Evolutionary conservation across 92 coral and sea anemone species (phyloP), one percentile per base, ranked within the genome.

Genomic region (Diadumene lineata): DNA sequence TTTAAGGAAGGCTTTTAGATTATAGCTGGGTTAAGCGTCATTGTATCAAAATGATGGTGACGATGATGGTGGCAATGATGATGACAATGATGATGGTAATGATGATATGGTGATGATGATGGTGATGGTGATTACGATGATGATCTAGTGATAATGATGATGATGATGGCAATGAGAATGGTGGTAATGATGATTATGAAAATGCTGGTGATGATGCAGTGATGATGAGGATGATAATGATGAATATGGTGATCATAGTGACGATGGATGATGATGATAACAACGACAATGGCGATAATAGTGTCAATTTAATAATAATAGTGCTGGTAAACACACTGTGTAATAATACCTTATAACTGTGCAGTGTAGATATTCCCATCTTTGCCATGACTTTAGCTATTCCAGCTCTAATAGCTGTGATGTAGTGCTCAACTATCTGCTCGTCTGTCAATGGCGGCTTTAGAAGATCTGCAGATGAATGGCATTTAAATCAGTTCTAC

Each of bases 311-410:
- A n/a, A n/a, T n/a, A n/a, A n/a, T n/a, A n/a, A n/a, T n/a, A n/a
- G n/a, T n/a, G n/a, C n/a, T n/a, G n/a, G n/a, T n/a, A n/a, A n/a
- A n/a, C n/a, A n/a, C n/a, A n/a, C n/a, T n/a, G n/a, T n/a, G n/a
- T n/a, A n/a, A n/a, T n/a, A n/a, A 56, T 70, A 81, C 97, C 92
- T 92, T 92, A 86, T 94, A 94, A 63, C 98, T 94, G 68, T 94
- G 98, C n/a, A 94, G 82, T 0, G 98, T 94, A 8, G 98, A 94
- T 34, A 94, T 94, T 29, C 98, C 98, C 98, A 94, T 94, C 79
- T 94, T 94, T n/a, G 98, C 98, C 98, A 94, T 94, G 72, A 94
- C 98, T 78, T 94, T 94, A 11, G 92, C 83, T 66, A 94, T 88
- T 28, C 98, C 98, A 66, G 78, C 82, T 51, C 62, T 57, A 0